Evolutionary conservation across 1,140 invertebrate species (phyloP).

Genomic region (Penaeus chinensis): DNA sequence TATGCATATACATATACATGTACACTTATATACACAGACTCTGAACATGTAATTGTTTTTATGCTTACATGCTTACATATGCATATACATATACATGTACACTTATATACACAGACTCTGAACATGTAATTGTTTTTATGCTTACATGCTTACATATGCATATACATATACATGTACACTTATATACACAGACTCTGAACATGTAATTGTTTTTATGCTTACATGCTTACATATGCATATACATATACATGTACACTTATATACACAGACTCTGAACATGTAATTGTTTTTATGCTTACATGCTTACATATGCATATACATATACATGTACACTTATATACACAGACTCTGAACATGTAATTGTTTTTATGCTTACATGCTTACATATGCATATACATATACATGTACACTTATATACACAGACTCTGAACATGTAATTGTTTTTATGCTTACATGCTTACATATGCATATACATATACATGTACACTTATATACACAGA

Average conservation of each 20-base stretch:
- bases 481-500: background rate
- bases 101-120: background rate
- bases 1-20: background rate
- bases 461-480: background rate
- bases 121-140: too few relatives aligned
- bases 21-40: background rate
- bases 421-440: background rate
- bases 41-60: too few relatives aligned
- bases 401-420: background rate
- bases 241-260: conserved; percentile 5
- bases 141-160: too few relatives aligned
- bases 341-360: background rate
- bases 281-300: too few relatives aligned
- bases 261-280: background rate
- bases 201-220: too few relatives aligned
- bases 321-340: conserved; percentile 5
- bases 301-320: background rate
- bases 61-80: too few relatives aligned
- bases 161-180: conserved; percentile 1
- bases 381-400: background rate
- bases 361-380: too few relatives aligned
- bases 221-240: too few relatives aligned
- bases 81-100: background rate
- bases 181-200: background rate
- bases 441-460: too few relatives aligned